These are phyloP conservation scores for Popillia japonica DNA, from an alignment of 1,140 invertebrate species.

Conservation along the genomic window DNA sequence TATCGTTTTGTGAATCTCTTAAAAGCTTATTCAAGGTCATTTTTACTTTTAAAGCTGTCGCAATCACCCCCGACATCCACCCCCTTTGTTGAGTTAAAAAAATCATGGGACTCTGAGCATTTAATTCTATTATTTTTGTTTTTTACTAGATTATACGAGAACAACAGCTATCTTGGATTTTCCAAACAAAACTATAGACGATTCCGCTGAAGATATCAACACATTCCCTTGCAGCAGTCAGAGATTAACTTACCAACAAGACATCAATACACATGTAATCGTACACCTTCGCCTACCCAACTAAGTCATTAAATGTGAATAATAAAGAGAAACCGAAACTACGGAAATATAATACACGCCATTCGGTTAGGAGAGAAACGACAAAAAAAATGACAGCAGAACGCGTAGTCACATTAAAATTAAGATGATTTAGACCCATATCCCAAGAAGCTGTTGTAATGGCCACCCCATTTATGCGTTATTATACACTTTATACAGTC, in stretches of 20 bases:
- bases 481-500: not conserved
- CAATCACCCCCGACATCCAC: no score
- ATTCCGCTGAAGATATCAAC: no score
- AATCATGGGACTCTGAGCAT: no score
- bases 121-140: no score
- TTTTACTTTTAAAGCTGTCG: no score
- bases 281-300: not conserved
- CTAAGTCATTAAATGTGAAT: conserved; percentile 2
- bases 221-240: no score
- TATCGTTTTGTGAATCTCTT: no score
- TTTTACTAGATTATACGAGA: no score
- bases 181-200: no score
- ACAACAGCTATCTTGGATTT: no score
- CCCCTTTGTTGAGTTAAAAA: no score
- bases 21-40: no score
- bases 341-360: not conserved
- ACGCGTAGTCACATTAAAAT: conserved; percentile 21
- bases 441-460: conserved; percentile 31
- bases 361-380: not conserved
- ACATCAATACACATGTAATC: not conserved
- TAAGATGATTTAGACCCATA: conserved; percentile 17
- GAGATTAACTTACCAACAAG: not conserved
- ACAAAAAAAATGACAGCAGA: not conserved
- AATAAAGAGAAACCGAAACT: conserved; percentile 14
- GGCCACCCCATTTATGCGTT: conserved; percentile 18